These are phyloP conservation scores for Subacronicta megacephala DNA, from an alignment of 2,888 invertebrate genomes.

Conservation along the genomic window DNA sequence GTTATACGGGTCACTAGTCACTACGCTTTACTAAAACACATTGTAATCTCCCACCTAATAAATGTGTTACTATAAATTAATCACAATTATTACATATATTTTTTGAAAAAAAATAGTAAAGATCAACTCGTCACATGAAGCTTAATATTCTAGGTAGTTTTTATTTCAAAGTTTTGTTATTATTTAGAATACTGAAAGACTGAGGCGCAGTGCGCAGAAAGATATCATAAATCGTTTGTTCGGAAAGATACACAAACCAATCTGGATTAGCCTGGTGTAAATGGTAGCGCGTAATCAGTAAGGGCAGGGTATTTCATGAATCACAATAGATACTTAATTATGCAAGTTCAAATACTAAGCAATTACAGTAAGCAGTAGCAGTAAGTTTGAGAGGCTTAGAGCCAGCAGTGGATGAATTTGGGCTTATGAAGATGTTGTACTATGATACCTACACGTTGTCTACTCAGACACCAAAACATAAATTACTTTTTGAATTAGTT, in stretches of 20 bases:
- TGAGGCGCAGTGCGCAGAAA: too few species aligned
- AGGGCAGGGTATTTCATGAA: conserved; percentile 55
- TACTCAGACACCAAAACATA: conserved; percentile 12
- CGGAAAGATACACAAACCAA: conserved; percentile 4
- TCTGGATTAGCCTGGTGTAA: conserved; percentile 44
- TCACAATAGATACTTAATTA: conserved; percentile 57
- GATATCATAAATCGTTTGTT: background rate
- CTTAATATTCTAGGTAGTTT: background rate
- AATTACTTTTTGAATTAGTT: conserved; percentile 64
- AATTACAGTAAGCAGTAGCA: too few species aligned
- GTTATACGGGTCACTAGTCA: conserved; percentile 76
- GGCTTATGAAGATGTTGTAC: too few species aligned
- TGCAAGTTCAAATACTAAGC: conserved; percentile 47
- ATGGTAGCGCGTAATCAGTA: conserved; percentile 28
- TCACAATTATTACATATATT: conserved; percentile 22
- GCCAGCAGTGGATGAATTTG: too few species aligned
- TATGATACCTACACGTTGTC: background rate
- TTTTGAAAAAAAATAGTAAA: too few species aligned
- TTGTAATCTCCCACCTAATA: conserved; percentile 59
- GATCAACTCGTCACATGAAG: too few species aligned
- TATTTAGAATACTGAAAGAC: too few species aligned
- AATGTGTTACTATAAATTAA: conserved; percentile 35
- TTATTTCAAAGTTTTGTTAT: background rate
- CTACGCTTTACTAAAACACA: conserved; percentile 48
- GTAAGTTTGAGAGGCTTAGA: too few species aligned